phyloP scores from a whole-genome alignment of 1,140 invertebrate genomes.

The Galleria mellonella region DNA sequence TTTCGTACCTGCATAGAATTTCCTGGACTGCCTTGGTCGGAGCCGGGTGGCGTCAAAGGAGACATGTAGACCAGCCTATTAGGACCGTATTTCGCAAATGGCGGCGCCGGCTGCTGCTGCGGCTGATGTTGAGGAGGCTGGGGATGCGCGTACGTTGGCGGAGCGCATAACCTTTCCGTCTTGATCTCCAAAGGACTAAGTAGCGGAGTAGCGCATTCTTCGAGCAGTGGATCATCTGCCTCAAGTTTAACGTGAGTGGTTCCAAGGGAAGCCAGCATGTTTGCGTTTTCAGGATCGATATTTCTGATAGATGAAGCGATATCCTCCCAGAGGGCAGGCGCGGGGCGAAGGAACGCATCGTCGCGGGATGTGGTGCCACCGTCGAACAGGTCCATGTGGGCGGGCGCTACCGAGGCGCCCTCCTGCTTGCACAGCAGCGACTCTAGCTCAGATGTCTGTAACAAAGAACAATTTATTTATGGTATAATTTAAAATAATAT shows the following conservation, averaged over 20 bases:
- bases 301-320: conserved; percentile 91
- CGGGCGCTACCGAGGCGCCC: conserved; percentile 56
- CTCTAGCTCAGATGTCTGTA: conserved; percentile 72
- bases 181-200: conserved; percentile 85
- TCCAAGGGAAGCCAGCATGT: conserved; percentile 81
- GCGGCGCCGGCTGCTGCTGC: conserved; percentile 46
- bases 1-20: conserved; percentile 72
- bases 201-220: conserved; percentile 76
- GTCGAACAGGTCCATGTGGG: conserved; percentile 67
- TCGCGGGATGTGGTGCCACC: conserved; percentile 77
- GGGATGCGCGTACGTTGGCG: conserved; percentile 63
- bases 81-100: conserved; percentile 58
- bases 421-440: conserved; percentile 71
- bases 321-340: conserved; percentile 90
- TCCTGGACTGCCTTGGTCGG: conserved; percentile 87
- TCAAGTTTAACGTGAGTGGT: conserved; percentile 83
- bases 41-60: conserved; percentile 87
- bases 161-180: conserved; percentile 77
- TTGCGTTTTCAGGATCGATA: conserved; percentile 90
- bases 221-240: conserved; percentile 78
- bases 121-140: conserved; percentile 52
- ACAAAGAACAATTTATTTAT: conserved; percentile 20
- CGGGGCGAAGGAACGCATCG: conserved; percentile 87
- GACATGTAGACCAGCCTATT: conserved; percentile 82
- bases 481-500: too few relatives aligned